A percentile compares a stretch with the other conserved stretches of the same genome.
Evolutionary conservation across 2,797 vertebrate genomes (phyloP).

Genomic region (Amblyraja radiata): DNA sequence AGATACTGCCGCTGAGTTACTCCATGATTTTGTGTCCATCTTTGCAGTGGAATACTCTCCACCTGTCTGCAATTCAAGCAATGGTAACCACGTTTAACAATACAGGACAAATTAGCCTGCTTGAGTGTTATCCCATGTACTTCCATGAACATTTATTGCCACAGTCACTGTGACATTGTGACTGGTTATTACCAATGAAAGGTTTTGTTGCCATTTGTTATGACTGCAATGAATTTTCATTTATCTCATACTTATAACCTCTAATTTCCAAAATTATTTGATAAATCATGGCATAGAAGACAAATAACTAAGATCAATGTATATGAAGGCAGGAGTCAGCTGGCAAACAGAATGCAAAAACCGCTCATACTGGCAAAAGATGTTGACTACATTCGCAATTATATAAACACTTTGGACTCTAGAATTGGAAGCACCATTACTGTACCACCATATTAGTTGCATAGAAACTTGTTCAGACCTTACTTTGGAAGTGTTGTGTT

Average conservation of each 20-base stretch:
- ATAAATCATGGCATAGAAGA: not conserved
- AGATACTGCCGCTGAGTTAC: too few species aligned
- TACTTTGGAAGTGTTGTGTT: not conserved
- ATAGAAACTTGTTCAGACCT: not conserved
- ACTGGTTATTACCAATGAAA: not conserved
- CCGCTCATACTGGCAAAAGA: not conserved
- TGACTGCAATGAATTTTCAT: too few species aligned
- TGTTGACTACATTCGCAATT: not conserved
- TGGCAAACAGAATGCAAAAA: not conserved
- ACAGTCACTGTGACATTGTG: too few species aligned
- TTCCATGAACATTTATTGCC: too few species aligned
- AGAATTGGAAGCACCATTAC: not conserved
- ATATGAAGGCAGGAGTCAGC: not conserved
- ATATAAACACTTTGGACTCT: not conserved
- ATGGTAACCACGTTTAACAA: too few species aligned
- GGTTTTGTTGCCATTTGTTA: not conserved
- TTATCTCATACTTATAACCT: too few species aligned
- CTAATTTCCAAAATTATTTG: not conserved
- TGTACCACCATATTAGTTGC: not conserved
- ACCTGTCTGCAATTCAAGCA: too few species aligned
- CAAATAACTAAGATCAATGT: not conserved
- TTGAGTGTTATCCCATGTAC: too few species aligned
- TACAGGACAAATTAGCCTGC: too few species aligned
- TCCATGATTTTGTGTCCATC: too few species aligned
- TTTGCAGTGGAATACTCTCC: too few species aligned